phyloP scores from a whole-genome alignment of 1,140 invertebrate genomes.

The Drosophila repletoides region DNA sequence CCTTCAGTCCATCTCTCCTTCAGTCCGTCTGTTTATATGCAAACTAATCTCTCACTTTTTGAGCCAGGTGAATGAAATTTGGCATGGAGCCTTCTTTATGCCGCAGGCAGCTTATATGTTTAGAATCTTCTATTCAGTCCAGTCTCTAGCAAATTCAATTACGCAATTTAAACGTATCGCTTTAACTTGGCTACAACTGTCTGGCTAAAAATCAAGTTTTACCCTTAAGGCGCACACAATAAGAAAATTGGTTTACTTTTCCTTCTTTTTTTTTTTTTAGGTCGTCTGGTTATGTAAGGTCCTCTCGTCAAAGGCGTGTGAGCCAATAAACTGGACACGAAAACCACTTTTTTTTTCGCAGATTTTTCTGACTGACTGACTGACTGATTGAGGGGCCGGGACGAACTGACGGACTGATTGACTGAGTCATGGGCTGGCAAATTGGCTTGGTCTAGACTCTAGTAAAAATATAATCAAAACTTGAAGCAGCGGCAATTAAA shows the following conservation, averaged over 20 bases:
- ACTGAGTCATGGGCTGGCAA: conserved; percentile 19
- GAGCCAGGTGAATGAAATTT: too few relatives aligned
- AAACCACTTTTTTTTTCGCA: conserved; percentile 11
- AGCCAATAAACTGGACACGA: conserved; percentile 32
- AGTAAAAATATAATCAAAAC: background rate
- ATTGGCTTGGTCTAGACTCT: background rate
- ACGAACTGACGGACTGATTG: conserved; percentile 10
- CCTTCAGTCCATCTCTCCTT: too few relatives aligned
- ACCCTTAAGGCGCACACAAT: background rate
- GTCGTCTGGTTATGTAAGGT: conserved; percentile 33
- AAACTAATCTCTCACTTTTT: too few relatives aligned
- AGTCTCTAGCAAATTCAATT: too few relatives aligned
- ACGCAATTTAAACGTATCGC: background rate
- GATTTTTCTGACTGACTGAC: background rate
- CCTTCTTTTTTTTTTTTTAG: conserved; percentile 24
- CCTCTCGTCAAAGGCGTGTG: conserved; percentile 15
- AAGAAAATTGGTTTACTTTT: conserved; percentile 5
- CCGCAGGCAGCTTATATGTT: too few relatives aligned
- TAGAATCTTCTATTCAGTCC: too few relatives aligned
- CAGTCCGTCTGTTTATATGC: too few relatives aligned
- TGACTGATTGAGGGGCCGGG: conserved; percentile 8
- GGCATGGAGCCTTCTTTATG: too few relatives aligned
- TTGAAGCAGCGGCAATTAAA: conserved; percentile 48
- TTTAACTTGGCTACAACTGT: too few relatives aligned
- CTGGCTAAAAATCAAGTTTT: background rate